Evolutionary conservation across 1,140 invertebrate species (phyloP).

Genomic region (Calosoma granatense): DNA sequence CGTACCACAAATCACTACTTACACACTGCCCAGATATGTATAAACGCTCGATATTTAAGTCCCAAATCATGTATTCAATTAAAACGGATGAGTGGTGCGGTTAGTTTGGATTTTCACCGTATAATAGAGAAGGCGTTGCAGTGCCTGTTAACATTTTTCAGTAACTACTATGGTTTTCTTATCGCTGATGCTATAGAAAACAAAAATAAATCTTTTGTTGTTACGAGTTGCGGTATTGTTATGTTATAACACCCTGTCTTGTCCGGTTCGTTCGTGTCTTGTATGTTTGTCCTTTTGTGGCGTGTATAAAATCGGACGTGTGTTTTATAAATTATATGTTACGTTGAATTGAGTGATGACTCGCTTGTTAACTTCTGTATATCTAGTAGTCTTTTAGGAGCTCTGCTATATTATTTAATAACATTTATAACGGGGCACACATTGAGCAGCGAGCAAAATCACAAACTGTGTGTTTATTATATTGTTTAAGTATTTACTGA

Average conservation of each 20-base stretch:
- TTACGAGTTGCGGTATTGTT: not conserved
- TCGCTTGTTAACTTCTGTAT: no score
- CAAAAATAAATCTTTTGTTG: conserved; percentile 5
- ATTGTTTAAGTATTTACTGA: no score
- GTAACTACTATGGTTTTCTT: conserved; percentile 6
- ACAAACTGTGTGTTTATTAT: no score
- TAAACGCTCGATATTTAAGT: not conserved
- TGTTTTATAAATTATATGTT: not conserved
- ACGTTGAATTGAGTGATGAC: not conserved
- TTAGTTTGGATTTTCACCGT: not conserved
- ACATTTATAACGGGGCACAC: no score
- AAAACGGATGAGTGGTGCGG: conserved; percentile 6
- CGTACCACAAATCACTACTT: no score
- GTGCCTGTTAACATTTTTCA: not conserved
- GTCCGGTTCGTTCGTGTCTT: no score
- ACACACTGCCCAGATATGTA: not conserved
- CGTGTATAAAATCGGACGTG: not conserved
- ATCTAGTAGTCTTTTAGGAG: no score
- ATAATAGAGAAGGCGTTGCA: conserved; percentile 1
- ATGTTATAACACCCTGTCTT: no score
- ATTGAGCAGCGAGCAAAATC: no score
- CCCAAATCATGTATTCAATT: not conserved
- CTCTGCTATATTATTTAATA: no score
- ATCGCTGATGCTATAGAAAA: not conserved
- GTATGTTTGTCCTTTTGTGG: not conserved